phyloP scores from a whole-genome alignment of 2,888 invertebrate species.

The Beris chalybata region DNA sequence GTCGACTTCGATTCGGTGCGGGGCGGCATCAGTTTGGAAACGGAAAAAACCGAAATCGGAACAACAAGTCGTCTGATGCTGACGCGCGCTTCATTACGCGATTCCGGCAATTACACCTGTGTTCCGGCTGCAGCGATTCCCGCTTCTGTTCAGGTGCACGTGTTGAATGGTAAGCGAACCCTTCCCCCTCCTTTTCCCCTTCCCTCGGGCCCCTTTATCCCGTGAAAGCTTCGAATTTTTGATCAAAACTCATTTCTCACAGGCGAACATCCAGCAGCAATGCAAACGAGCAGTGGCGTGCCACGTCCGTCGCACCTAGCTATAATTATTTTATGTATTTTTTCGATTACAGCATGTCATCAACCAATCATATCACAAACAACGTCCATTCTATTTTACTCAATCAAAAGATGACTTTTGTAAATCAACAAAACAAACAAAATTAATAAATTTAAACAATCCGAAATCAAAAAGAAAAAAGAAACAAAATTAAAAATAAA shows the following conservation, averaged over 20 bases:
- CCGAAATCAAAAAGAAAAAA: not conserved
- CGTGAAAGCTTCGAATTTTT: not conserved
- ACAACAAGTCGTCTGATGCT: conserved; percentile 84
- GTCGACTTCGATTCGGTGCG: conserved; percentile 84
- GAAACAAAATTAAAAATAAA: not conserved
- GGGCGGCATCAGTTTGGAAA: conserved; percentile 86
- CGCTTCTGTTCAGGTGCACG: conserved; percentile 81
- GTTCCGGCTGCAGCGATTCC: conserved; percentile 83
- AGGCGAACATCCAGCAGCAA: conserved; percentile 86
- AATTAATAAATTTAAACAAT: not conserved
- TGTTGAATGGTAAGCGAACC: conserved; percentile 71
- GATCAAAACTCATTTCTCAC: conserved; percentile 37
- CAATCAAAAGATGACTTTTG: conserved; percentile 44
- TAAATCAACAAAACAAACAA: conserved; percentile 1
- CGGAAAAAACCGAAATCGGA: conserved; percentile 82
- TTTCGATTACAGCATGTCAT: conserved; percentile 46
- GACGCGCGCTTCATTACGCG: conserved; percentile 79
- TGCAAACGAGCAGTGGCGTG: conserved; percentile 73
- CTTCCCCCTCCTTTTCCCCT: no score
- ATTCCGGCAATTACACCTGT: conserved; percentile 90
- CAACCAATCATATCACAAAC: conserved; percentile 54
- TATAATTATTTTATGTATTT: conserved; percentile 46
- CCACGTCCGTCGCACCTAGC: conserved; percentile 44
- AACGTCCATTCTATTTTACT: conserved; percentile 45
- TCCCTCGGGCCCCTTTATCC: no score